phyloP scores from a whole-genome alignment of 2,797 vertebrate genomes.

The Cossypha heuglini region DNA sequence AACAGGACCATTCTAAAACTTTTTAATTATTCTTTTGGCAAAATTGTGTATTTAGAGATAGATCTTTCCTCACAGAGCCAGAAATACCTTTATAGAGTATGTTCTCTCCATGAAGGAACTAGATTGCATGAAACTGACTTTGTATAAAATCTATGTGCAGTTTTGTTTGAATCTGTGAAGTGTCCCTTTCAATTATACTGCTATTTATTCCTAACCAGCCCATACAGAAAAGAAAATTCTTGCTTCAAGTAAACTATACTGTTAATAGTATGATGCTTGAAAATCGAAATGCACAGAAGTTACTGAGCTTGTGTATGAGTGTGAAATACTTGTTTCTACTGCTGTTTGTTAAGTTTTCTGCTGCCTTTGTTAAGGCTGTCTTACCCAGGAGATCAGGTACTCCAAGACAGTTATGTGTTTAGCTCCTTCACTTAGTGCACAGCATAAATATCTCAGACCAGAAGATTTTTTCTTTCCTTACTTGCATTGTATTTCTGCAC shows the following conservation, averaged over 20 bases:
- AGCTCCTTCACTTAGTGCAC: constrained; percentile 43
- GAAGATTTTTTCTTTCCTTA: background rate
- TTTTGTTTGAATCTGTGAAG: background rate
- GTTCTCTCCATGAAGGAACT: background rate
- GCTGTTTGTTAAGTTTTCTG: background rate
- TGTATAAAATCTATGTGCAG: background rate
- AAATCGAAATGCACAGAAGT: background rate
- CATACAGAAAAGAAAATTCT: background rate
- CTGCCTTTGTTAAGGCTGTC: background rate
- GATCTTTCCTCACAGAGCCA: background rate
- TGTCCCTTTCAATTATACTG: background rate
- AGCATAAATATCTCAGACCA: background rate
- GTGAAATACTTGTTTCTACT: background rate
- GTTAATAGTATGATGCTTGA: background rate
- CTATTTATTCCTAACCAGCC: background rate
- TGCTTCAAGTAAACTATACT: background rate
- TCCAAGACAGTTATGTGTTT: background rate
- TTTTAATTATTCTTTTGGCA: background rate
- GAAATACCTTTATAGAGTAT: background rate
- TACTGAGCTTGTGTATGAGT: background rate
- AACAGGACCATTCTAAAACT: background rate
- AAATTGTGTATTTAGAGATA: background rate
- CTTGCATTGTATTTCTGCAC: background rate
- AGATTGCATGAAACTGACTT: background rate
- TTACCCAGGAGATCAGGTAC: background rate